Conservation (phyloP, 2,888 invertebrate genomes). For the Halocaridina rubra region DNA sequence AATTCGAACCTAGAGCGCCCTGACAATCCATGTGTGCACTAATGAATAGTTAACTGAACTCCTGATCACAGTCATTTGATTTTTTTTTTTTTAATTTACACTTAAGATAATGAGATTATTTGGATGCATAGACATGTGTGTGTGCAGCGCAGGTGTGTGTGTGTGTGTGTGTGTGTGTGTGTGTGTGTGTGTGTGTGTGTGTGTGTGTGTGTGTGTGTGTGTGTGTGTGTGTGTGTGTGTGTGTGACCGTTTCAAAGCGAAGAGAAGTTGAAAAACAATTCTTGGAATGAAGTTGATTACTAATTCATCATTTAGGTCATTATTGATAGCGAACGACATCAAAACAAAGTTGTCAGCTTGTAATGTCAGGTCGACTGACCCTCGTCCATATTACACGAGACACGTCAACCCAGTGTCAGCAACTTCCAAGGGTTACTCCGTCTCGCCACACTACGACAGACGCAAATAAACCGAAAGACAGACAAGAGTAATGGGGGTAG, state of each 20-base stretch:
- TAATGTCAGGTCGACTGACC: not conserved
- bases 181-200: slow-evolving; percentile 23
- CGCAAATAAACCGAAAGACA: not conserved
- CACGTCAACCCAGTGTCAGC: not conserved
- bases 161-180: no score
- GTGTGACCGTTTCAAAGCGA: no score
- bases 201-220: slow-evolving; percentile 17
- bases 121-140: no score
- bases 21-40: no score
- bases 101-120: no score
- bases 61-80: no score
- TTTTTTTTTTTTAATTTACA: no score
- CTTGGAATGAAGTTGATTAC: not conserved
- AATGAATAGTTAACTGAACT: no score
- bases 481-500: not conserved
- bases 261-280: not conserved
- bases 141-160: no score
- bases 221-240: not conserved
- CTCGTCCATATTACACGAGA: not conserved
- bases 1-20: no score
- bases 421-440: not conserved
- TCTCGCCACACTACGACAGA: not conserved
- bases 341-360: not conserved
- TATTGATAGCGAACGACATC: not conserved
- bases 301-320: not conserved